Base-by-base conservation (phyloP, 2,797 vertebrate genomes). In the Diplodus puntazzo region DNA sequence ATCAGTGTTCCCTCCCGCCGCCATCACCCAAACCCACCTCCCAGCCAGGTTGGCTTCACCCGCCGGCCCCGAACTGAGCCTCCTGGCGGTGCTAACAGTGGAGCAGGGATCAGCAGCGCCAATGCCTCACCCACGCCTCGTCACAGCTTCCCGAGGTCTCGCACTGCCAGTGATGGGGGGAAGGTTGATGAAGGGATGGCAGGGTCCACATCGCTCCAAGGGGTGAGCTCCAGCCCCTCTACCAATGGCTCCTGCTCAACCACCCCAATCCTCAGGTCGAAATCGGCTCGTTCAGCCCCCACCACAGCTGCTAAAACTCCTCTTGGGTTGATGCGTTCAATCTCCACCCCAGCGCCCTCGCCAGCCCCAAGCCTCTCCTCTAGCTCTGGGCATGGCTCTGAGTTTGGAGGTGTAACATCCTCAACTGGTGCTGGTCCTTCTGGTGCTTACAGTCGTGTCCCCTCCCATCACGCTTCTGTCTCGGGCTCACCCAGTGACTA, bases 1-100 rank as follows among this genome's bases (percentile, higher is more conserved):
- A 97, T 97, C 84, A 96, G 95, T 21, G 96, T 96, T 69, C 96
- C 96, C 1, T 93, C 95, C 5, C 94, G 96, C 11, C 95, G 95
- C 4, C 95, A 96, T 77, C 93, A 94, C 55, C 88, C 93, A 0
- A 94, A 95, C 77, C 95, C 94, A 23, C 96, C 95, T 8, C 95
- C 96, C 4, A 95, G 95, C 87, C 96, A 96, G 77, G 95, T 96
- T 55, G 94, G 95, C 52, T 94, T 96, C 60, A 87, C 89, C n/a
- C 94, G 96, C 39, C 91, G 95, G 6, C 93, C 96, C 1, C 88
- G 95, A 45, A 94, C 94, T 0, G 95, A 97, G 82, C 95, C 94
- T 9, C 92, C 92, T 0, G 93, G 89, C 14, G 88, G 92, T 4
- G 72, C 82, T 9, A 88, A 89, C 18, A 52, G 85, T 43, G 91